Evolutionary conservation across 2,797 vertebrate genomes (phyloP), one percentile per base, ranked within the genome.

Genomic region (Gymnocypris eckloni): DNA sequence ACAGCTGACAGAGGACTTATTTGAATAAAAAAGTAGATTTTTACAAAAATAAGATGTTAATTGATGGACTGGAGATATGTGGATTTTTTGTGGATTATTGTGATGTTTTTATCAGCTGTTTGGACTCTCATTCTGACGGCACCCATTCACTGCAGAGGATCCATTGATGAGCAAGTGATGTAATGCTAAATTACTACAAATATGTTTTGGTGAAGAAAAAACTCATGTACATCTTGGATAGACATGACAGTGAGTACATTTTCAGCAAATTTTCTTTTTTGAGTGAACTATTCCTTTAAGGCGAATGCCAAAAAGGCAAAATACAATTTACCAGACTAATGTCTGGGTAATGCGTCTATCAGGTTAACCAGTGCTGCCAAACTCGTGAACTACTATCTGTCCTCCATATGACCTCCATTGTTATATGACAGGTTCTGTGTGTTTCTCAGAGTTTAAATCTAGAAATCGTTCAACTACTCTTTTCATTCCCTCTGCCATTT

Each of bases 401-500:
- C 64, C 59, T 67, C 56, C 56, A n/a, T 20, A 59, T 43, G 4
- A 79, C 56, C n/a, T 79, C 77, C 52, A 39, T 37, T 64, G 59
- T 33, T 18, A 79, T 79, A 54, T 67, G 18, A 67, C 25, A 67
- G 16, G 7, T 25, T 70, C 20, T 41, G n/a, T 81, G 66, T 71
- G 50, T 69, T 81, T 81, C 12, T 16, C 7, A 67, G 64, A 15
- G 15, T 67, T 67, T 69, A 69, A 50, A 81, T 81, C 45, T 81
- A 22, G 28, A 81, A 52, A 50, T 81, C 37, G 15, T 61, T 16
- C 37, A 48, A 48, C 33, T 33, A 33, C 2, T 33, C 33, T 33
- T 33, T 33, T 33, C 33, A 33, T 64, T 50, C 37, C 76, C 78
- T 59, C 39, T 81, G 56, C 10, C 43, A 41, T 81, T 28, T 45